phyloP scores from a whole-genome alignment of 2,797 vertebrate species.

The Sylvilagus floridanus region DNA sequence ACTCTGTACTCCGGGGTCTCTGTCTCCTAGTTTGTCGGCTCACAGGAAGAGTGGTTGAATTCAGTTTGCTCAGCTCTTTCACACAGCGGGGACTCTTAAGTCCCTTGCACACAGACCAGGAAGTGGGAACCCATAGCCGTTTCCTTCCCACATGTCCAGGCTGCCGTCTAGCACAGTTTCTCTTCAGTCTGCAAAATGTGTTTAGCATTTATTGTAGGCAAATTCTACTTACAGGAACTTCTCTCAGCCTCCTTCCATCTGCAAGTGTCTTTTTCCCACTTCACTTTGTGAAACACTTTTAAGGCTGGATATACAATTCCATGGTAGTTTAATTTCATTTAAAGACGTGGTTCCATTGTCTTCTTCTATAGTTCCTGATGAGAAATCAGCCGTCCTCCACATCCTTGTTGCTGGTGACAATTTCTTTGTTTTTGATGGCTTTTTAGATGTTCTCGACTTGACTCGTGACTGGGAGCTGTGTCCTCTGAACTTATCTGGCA shows the following conservation, averaged over 20 bases:
- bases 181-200: neutral
- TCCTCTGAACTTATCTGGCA: neutral
- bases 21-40: neutral
- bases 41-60: neutral
- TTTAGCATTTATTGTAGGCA: neutral
- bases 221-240: neutral
- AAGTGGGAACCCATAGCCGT: neutral
- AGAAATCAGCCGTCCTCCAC: neutral
- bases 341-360: neutral
- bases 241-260: neutral
- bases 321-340: neutral
- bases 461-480: neutral
- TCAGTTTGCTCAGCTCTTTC: neutral
- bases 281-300: neutral
- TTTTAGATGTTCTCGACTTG: neutral
- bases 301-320: neutral
- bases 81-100: neutral
- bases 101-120: neutral
- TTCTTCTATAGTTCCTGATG: slow-evolving; percentile 16
- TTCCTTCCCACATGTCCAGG: neutral
- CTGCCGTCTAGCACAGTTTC: neutral
- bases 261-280: neutral
- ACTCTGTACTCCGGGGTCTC: neutral
- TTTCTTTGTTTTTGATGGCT: neutral
- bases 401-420: neutral